Base-by-base conservation (phyloP, 2,113 vertebrate species). In the Orientallactaga bullata region DNA sequence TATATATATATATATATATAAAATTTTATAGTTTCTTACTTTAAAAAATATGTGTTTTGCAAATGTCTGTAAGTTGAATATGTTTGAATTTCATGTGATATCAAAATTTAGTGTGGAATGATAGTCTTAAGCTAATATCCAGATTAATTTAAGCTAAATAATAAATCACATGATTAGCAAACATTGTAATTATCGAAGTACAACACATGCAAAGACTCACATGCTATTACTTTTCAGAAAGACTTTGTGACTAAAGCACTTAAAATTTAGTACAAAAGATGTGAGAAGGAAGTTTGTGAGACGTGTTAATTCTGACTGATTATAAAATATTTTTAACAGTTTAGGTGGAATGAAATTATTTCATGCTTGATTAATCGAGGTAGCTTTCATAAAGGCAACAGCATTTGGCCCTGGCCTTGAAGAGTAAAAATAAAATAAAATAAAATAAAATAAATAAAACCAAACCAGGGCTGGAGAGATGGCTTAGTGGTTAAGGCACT, bases 241-340 rank as follows among this genome's bases (percentile, higher is more conserved):
- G 0, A 35, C 7, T 18, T 23, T 32, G 90, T 47, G 39, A 84
- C 18, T 42, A 23, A 74, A 30, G 84, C 60, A 69, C 10, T 76
- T 76, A 80, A 1, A 32, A 30, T 68, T 10, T 79, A 58, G 35
- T 80, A 58, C 15, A 37, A 79, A 87, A 91, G 13, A 60, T 21
- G 3, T 66, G n/a, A 63, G 68, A 78, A 39, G 13, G 13, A 10
- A 63, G 26, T 55, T 13, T 83, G 2, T 82, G 16, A 58, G 16
- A 80, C 74, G n/a, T 78, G 37, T 23, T 83, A 73, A 68, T 69
- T 93, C 47, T 65, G 65, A 51, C 39, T 66, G 94, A 39, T 83
- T 79, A 71, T 5, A 69, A 84, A 95, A 74, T 47, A 58, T 17
- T 61, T 61, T 2, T 68, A 55, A 58, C 21, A 32, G 21, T 63